phyloP scores from a whole-genome alignment of 2,113 vertebrate genomes.

The Tetrao urogallus region DNA sequence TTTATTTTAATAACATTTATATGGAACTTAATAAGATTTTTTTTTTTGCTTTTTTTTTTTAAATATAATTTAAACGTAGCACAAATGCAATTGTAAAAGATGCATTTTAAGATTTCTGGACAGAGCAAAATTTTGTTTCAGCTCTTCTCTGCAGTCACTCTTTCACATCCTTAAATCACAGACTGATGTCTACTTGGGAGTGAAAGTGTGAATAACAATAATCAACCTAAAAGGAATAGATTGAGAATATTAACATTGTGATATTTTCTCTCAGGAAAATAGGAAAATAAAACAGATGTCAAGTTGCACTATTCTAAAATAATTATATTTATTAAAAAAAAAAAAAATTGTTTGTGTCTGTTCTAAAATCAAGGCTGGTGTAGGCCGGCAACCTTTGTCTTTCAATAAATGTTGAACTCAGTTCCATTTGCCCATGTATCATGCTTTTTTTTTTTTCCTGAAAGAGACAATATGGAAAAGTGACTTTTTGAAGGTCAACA shows the following conservation, averaged over 20 bases:
- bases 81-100: not conserved
- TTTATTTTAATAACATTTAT: constrained; percentile 40
- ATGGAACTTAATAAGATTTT: not conserved
- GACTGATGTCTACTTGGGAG: not conserved
- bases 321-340: not conserved
- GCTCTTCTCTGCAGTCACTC: not conserved
- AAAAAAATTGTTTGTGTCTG: not conserved
- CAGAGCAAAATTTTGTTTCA: not conserved
- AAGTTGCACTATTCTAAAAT: not conserved
- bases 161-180: not conserved
- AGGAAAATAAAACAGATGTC: not conserved
- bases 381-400: not conserved
- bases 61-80: not conserved
- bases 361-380: not conserved
- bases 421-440: not conserved
- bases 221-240: not conserved
- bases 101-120: not conserved
- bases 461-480: not conserved
- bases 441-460: not conserved
- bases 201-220: not conserved
- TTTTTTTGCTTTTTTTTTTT: not conserved
- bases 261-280: not conserved
- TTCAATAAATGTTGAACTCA: not conserved
- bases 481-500: not conserved
- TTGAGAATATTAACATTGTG: not conserved